phyloP scores from a whole-genome alignment of 1,140 invertebrate species.

The Megalonaias nervosa region DNA sequence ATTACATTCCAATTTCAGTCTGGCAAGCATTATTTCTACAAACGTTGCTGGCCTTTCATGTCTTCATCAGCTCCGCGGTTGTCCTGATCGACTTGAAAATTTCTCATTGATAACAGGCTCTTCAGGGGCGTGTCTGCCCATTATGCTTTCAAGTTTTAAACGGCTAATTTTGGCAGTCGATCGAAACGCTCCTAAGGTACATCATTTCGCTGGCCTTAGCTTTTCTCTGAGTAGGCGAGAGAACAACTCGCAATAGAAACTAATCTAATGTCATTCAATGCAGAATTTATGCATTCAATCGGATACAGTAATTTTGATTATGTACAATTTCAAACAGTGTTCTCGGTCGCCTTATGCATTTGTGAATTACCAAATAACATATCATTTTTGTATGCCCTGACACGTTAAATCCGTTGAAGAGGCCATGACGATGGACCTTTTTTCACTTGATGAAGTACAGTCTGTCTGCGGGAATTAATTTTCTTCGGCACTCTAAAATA shows the following conservation, averaged over 20 bases:
- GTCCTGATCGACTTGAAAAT: constrained; percentile 8
- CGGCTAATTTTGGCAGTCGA: not conserved
- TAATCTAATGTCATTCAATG: not conserved
- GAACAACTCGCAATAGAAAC: not conserved
- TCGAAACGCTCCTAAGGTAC: not conserved
- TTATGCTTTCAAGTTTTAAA: not conserved
- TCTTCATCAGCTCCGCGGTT: constrained; percentile 18
- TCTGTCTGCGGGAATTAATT: not conserved
- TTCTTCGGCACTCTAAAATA: not conserved
- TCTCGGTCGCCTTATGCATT: not conserved
- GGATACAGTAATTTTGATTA: not conserved
- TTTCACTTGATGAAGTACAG: not conserved
- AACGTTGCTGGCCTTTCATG: constrained; percentile 16
- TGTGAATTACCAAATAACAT: not conserved
- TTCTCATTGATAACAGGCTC: not conserved
- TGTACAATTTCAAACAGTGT: constrained; percentile 15
- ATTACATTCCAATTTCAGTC: not conserved
- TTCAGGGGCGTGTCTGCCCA: constrained; percentile 2
- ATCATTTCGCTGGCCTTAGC: constrained; percentile 9
- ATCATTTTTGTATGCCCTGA: not conserved
- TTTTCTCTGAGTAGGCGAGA: constrained; percentile 6
- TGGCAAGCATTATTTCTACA: constrained; percentile 20
- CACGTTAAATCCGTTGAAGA: not conserved
- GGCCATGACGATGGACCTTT: not conserved
- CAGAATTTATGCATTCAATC: not conserved